phyloP scores from a whole-genome alignment of 2,797 vertebrate genomes.

The Parauchenoglanis ngamensis region DNA sequence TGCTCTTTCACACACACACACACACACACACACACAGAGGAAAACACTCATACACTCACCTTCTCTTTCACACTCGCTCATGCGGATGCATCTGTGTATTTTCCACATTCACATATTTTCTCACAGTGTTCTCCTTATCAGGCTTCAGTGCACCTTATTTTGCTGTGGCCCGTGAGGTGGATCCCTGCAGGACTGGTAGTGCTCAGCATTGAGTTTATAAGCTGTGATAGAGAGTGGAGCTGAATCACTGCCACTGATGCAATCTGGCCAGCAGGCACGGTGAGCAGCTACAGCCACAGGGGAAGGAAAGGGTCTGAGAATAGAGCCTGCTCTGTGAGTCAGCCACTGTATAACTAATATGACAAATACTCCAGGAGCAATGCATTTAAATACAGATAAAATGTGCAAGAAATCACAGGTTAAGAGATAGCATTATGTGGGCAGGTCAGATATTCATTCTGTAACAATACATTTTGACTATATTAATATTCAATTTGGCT shows the following conservation, averaged over 20 bases:
- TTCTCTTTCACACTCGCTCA: not conserved
- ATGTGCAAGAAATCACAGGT: not conserved
- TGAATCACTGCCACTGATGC: constrained; percentile 54
- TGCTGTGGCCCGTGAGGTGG: constrained; percentile 24
- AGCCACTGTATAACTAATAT: constrained; percentile 40
- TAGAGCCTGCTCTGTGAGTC: constrained; percentile 32
- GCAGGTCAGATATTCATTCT: constrained; percentile 2
- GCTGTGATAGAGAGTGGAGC: constrained; percentile 46
- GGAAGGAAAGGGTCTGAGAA: constrained; percentile 38
- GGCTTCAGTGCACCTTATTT: constrained; percentile 39
- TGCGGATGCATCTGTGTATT: constrained; percentile 22
- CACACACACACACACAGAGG: constrained; percentile 2
- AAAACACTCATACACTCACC: not conserved
- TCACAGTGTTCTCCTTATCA: constrained; percentile 45
- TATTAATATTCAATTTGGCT: not conserved
- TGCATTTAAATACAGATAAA: constrained; percentile 31
- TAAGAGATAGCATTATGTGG: not conserved
- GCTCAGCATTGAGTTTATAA: constrained; percentile 45
- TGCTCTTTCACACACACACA: not conserved
- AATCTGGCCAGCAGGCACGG: constrained; percentile 47
- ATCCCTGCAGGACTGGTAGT: constrained; percentile 41
- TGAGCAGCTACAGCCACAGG: constrained; percentile 39
- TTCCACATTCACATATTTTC: constrained; percentile 39
- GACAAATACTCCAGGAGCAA: not conserved
- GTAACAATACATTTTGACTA: not conserved